Evolutionary conservation across 2,888 invertebrate genomes (phyloP), one percentile per base, ranked within the genome.

Genomic region (Ornithoptera alexandrae): DNA sequence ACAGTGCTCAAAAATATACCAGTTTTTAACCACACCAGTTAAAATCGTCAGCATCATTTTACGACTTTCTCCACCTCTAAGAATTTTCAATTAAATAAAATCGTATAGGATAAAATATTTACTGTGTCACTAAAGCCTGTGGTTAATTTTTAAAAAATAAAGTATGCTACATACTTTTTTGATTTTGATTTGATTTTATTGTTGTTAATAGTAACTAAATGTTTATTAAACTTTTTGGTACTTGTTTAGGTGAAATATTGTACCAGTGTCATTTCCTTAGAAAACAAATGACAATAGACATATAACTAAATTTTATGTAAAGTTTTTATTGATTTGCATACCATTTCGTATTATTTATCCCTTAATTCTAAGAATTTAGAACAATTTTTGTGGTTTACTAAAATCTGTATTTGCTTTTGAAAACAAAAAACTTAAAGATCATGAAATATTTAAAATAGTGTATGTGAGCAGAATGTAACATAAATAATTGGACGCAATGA

Each of bases 211-310:
- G 18, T 53, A 7, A 53, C 18, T 6, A 53, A 53, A 53, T 12
- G 7, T 53, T n/a, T n/a, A 53, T 3, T 58, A 58, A 58, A 58
- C 57, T 58, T 24, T 58, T 58, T 58, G 57, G 3, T 22, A 58
- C 3, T 1, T 53, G 22, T 20, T 60, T 61, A 5, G n/a, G 56
- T 69, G 24, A 68, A 62, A 68, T 18, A 63, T 53, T 22, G 53
- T 53, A 0, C 1, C 17, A 17, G 24, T 58, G 50, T 50, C 69
- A 69, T 46, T 22, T 57, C 20, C 46, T 50, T 30, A 53, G 18
- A 67, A 70, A 70, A 70, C 67, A 67, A 70, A 67, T 22, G 63
- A 20, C 50, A 70, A 66, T 59, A 59, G 36, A 58, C 18, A 67
- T 20, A 58, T 22, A 58, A 10, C 57, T 58, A 58, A 70, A 67